Conservation (phyloP, 2,888 invertebrate species). For the Bellardia pandia region DNA sequence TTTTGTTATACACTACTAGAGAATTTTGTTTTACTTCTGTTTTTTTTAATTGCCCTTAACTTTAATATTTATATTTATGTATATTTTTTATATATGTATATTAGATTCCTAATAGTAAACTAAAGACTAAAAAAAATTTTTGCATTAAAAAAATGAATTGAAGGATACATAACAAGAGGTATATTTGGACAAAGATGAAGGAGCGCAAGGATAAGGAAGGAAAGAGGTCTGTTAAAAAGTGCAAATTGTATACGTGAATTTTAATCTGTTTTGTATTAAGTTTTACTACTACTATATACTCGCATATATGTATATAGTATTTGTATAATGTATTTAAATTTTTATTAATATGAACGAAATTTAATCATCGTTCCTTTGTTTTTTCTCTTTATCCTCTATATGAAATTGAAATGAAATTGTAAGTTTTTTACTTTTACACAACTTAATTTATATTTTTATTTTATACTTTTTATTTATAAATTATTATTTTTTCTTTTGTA, state of each 20-base stretch:
- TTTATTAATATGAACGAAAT: conserved; percentile 37
- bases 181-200: conserved; percentile 14
- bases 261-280: conserved; percentile 5
- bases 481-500: conserved; percentile 60
- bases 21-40: background rate
- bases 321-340: conserved; percentile 38
- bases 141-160: background rate
- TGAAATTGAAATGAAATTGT: conserved; percentile 70
- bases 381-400: conserved; percentile 28
- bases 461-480: conserved; percentile 64
- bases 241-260: conserved; percentile 42
- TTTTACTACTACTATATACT: background rate
- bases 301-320: conserved; percentile 17
- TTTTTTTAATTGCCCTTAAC: background rate
- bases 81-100: conserved; percentile 11
- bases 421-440: conserved; percentile 70
- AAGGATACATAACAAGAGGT: conserved; percentile 1
- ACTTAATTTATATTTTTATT: conserved; percentile 66
- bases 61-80: background rate
- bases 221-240: conserved; percentile 20
- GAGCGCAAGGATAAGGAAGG: conserved; percentile 2
- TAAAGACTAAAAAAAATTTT: conserved; percentile 30
- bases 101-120: conserved; percentile 47
- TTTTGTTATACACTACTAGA: conserved; percentile 18
- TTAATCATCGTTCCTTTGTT: conserved; percentile 29